Evolutionary conservation across 1,140 invertebrate genomes (phyloP).

Genomic region (Octopus bimaculoides): DNA sequence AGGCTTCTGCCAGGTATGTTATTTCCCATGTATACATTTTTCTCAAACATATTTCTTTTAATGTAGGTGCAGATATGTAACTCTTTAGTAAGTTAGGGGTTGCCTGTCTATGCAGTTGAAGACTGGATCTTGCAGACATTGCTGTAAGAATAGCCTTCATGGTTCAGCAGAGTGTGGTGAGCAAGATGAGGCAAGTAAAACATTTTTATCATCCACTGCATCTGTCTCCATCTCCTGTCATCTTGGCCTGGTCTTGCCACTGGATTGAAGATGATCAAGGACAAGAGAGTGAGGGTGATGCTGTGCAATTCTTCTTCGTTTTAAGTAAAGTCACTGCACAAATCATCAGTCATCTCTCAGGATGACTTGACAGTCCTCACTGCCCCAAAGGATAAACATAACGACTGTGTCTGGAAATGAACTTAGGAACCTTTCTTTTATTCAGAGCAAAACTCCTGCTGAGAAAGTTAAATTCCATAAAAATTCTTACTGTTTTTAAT

Average conservation of each 20-base stretch:
- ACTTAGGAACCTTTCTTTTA: not conserved
- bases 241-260: too few species aligned
- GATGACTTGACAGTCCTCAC: not conserved
- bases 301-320: not conserved
- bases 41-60: not conserved
- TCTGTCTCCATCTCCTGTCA: too few species aligned
- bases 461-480: not conserved
- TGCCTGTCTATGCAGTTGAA: too few species aligned
- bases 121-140: too few species aligned
- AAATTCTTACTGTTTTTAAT: not conserved
- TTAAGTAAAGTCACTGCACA: not conserved
- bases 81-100: too few species aligned
- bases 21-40: not conserved
- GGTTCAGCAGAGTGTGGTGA: too few species aligned
- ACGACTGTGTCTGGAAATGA: not conserved
- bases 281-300: too few species aligned
- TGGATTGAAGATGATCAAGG: too few species aligned
- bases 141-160: too few species aligned
- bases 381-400: not conserved
- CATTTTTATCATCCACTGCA: too few species aligned
- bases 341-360: not conserved
- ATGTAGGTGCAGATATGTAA: not conserved
- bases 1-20: not conserved
- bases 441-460: not conserved
- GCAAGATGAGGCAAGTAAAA: too few species aligned